Evolutionary conservation across 2,888 invertebrate genomes (phyloP).

Genomic region (Stenolophus ochropezus): DNA sequence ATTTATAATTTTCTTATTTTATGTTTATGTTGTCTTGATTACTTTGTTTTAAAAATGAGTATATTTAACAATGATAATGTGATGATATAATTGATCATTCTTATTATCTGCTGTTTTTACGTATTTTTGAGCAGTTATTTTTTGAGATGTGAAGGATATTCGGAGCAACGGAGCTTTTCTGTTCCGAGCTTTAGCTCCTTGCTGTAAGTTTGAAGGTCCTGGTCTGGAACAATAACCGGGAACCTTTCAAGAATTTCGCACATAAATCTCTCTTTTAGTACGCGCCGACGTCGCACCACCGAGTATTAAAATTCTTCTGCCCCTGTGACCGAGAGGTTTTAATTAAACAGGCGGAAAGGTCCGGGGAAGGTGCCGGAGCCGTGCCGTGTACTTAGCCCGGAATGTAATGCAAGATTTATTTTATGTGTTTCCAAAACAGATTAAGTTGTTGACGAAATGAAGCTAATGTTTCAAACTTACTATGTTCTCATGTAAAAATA

Average conservation of each 20-base stretch:
- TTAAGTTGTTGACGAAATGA: background rate
- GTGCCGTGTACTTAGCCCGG: background rate
- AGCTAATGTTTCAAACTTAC: background rate
- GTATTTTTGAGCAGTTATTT: too few relatives aligned
- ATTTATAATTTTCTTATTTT: too few relatives aligned
- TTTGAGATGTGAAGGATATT: background rate
- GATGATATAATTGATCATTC: too few relatives aligned
- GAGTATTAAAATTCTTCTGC: slow-evolving; percentile 37
- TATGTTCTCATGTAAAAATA: background rate
- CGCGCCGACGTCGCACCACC: background rate
- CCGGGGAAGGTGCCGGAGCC: background rate
- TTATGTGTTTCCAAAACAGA: slow-evolving; percentile 3
- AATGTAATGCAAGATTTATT: background rate
- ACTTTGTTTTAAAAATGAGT: too few relatives aligned
- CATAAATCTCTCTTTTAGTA: slow-evolving; percentile 37
- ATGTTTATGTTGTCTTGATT: too few relatives aligned
- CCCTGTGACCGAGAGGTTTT: slow-evolving; percentile 33
- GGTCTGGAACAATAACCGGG: background rate
- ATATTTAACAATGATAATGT: too few relatives aligned
- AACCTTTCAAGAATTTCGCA: slow-evolving; percentile 34
- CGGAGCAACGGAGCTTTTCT: background rate
- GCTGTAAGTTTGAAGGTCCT: slow-evolving; percentile 15
- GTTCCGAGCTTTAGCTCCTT: background rate
- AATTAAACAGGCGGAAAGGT: slow-evolving; percentile 14
- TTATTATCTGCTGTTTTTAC: too few relatives aligned